Evolutionary conservation across 2,888 invertebrate species (phyloP), one percentile per base, ranked within the genome.

Genomic region (Ormyrus nitidulus): DNA sequence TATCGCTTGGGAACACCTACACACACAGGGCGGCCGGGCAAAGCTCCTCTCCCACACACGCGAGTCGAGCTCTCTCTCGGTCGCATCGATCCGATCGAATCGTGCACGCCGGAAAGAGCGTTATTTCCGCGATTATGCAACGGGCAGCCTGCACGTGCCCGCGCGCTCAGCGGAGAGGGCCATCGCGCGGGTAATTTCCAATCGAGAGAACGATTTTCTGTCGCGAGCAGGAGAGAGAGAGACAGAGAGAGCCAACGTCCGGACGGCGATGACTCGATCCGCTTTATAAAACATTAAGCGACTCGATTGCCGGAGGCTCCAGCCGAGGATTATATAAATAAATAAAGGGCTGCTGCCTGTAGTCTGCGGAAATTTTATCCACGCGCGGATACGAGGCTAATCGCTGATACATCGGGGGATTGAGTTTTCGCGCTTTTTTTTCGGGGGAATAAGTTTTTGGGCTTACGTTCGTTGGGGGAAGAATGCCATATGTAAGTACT

Each of bases 121-220:
- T 79, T 76, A 81, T 81, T 81, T 81, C 79, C 81, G 75, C 65
- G 79, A 81, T 81, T 81, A 81, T 79, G 75, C 75, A 75, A 78
- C 53, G 68, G 70, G 34, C 77, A 74, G 77, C 78, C 65, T 73
- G 68, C 44, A 19, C 71, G 66, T 69, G 49, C 8, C 19, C 71
- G 19, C 51, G n/a, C 49, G 56, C 49, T 49, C n/a, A 9, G 48
- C 44, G 10, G 34, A 8, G 34, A 34, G 34, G 34, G 34, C 34
- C 34, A 4, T 34, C 59, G 3, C 8, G 34, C 70, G 19, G 71
- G 69, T 75, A 75, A 81, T 81, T 81, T 81, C 78, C 81, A 78
- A 81, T 78, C 75, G 66, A 71, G 66, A 65, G 70, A 66, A 62
- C 77, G 62, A 81, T 65, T 78, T 77, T 74, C 74, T 51, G 49